Evolutionary conservation across 2,797 vertebrate species (phyloP).

Genomic region (Xiphorhynchus erythropygius): DNA sequence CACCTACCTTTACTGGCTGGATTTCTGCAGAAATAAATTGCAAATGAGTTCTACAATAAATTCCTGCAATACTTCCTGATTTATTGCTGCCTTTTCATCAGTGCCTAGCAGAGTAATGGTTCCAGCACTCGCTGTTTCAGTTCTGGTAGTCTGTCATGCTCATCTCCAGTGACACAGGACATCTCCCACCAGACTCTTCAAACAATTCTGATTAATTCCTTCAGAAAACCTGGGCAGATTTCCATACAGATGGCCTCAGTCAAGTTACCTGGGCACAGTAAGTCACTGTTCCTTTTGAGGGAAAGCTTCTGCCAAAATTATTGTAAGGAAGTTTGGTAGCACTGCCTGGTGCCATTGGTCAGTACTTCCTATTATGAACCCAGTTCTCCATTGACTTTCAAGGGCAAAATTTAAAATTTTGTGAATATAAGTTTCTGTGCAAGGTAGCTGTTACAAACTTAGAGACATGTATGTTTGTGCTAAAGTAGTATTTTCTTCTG

Average conservation of each 20-base stretch:
- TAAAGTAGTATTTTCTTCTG: not conserved
- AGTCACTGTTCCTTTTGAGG: not conserved
- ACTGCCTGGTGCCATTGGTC: rapidly evolving
- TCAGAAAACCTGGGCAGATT: not conserved
- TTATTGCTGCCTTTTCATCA: not conserved
- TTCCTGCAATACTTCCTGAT: not conserved
- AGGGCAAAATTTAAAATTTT: not conserved
- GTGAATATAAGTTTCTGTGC: not conserved
- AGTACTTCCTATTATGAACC: not conserved
- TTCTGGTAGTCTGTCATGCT: not conserved
- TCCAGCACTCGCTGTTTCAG: not conserved
- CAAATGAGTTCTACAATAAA: not conserved
- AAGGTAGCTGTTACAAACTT: not conserved
- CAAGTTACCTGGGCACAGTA: not conserved
- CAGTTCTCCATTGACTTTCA: not conserved
- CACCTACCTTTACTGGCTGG: not conserved
- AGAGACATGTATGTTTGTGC: not conserved
- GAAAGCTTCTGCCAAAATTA: not conserved
- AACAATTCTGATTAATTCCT: not conserved
- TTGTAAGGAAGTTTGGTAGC: not conserved
- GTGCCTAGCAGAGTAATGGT: not conserved
- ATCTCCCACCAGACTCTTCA: not conserved
- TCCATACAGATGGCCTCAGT: not conserved
- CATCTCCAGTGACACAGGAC: not conserved
- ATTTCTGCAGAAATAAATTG: not conserved